Evolutionary conservation across 2,797 vertebrate genomes (phyloP), one percentile per base, ranked within the genome.

Genomic region (Fistularia commersonii): DNA sequence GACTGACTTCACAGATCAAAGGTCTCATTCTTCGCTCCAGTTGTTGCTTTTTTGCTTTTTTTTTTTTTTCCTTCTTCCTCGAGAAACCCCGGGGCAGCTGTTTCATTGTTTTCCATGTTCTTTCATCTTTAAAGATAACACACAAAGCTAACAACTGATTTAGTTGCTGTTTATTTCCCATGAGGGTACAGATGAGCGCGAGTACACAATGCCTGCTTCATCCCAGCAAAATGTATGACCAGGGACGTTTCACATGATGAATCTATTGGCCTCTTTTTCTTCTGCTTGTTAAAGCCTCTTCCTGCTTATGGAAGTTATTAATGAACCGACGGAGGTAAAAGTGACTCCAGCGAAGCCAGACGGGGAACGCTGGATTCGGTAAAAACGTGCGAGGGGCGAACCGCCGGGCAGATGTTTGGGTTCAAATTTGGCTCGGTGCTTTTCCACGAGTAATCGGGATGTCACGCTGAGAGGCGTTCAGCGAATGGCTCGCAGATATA

Each of bases 61-160:
- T 23, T 11, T 51, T 33, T 43, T 52, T 37, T 43, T 52, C 32
- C 32, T 36, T 44, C 62, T 75, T 78, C 77, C 66, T 61, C 69
- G 71, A 79, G 77, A 88, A 79, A 81, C 74, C 76, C 69, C 74
- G 76, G 63, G 66, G 73, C 77, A 78, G 75, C 60, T 14, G 63
- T 79, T 86, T 81, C 79, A 82, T 82, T 88, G 84, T 87, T 85
- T 84, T 76, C 76, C 40, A 62, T 64, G 68, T 71, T 55, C 76
- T 89, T 88, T 88, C 74, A 85, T 88, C 84, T 86, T 79, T 67
- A 80, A 80, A 84, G 83, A 83, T 76, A 81, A 83, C 82, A 78
- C 66, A 76, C 75, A 82, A 74, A 79, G 64, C 78, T 54, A 73
- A 77, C 80, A 79, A 76, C 74, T 67, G 69, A 82, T 78, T 74